Evolutionary conservation across 2,888 invertebrate genomes (phyloP), one percentile per base, ranked within the genome.

Genomic region (Pheosia gnoma): DNA sequence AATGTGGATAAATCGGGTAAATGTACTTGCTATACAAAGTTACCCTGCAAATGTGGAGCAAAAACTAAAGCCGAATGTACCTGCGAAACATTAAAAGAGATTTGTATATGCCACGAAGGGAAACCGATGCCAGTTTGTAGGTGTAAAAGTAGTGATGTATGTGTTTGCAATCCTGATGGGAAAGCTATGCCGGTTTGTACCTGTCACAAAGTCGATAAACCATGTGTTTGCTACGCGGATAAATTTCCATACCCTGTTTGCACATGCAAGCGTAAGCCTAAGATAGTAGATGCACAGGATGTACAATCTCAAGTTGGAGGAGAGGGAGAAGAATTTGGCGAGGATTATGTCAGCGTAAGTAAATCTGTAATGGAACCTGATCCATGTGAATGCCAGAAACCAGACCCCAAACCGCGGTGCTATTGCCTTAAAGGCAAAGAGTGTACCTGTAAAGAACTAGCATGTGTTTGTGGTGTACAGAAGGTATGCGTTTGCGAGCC

Each of bases 21-120:
- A 68, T 93, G 93, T 67, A 72, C 75, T 37, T 93, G 93, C 72
- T 75, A 72, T 62, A 63, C 73, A 6, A 85, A 86, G 72, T 63
- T 89, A 49, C 89, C 90, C 11, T 93, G 93, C 63, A 70, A 75
- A 53, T 93, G 93, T 78, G 90, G 90, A 60, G 86, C 87, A 1
- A 87, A 86, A 79, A 75, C 69, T 39, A 62, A 65, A 52, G 67
- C 67, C 11, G 83, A 86, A 70, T 93, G 93, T 68, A 82, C 71
- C n/a, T 93, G 93, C 68, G 63, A 64, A 4, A 62, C 83, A 62
- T 69, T 77, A 36, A 71, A 86, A 71, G 71, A 83, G 9, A 83
- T 93, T 59, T 93, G 93, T 63, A 72, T 86, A 62, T 93, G 93
- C 67, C 70, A 82, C 5, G 82, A 87, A 54, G 72, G 68, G 11